Conservation (phyloP, 2,113 vertebrate species). For the Xenotilapia caudafasciata region DNA sequence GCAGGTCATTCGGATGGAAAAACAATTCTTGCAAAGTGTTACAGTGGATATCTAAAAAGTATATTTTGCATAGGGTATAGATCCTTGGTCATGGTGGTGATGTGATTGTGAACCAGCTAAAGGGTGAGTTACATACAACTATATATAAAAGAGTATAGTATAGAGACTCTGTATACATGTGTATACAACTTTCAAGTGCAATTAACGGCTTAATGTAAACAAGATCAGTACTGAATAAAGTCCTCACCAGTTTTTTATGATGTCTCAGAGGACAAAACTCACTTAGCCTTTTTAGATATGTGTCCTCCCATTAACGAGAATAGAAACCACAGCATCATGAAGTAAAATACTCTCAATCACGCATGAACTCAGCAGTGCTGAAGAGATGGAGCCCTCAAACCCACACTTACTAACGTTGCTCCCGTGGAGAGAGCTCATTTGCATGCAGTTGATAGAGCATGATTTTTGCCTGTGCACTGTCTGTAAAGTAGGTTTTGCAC, state of each 20-base stretch:
- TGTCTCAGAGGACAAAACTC: not conserved
- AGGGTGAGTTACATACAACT: not conserved
- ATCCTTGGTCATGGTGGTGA: not conserved
- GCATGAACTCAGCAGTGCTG: not conserved
- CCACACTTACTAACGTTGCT: not conserved
- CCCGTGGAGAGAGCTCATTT: conserved; percentile 15
- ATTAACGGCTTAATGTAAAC: not conserved
- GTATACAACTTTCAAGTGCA: not conserved
- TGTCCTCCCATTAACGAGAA: not conserved
- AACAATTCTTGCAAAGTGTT: conserved; percentile 23
- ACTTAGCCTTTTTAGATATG: not conserved
- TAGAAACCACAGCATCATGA: not conserved
- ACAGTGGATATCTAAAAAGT: not conserved
- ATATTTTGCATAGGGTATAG: not conserved
- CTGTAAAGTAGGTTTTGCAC: not conserved
- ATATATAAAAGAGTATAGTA: not conserved
- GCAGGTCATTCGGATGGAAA: conserved; percentile 12
- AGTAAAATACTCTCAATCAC: not conserved
- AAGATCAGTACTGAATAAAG: not conserved
- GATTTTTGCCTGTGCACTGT: not conserved
- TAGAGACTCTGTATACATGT: not conserved
- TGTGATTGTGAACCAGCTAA: not conserved
- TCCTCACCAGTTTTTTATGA: not conserved
- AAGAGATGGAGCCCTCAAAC: conserved; percentile 5
- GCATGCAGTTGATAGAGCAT: conserved; percentile 3